phyloP scores from a whole-genome alignment of 1,140 invertebrate genomes.

The Cyclina sinensis region DNA sequence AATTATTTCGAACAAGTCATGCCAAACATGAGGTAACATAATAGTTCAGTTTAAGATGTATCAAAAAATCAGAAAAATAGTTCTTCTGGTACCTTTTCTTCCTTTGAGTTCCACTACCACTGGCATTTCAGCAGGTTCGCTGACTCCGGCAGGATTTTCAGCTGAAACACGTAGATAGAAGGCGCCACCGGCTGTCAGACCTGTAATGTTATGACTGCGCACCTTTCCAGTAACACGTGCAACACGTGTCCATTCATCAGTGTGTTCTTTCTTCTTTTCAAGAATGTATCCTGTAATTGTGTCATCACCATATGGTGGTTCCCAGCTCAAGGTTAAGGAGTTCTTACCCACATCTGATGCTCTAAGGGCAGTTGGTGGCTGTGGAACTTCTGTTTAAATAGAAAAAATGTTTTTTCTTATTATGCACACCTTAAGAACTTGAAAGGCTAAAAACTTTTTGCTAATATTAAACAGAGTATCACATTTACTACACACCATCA shows the following conservation, averaged over 20 bases:
- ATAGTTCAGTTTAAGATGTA: too few species aligned
- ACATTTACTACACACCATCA: too few species aligned
- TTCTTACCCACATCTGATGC: slow-evolving; percentile 96
- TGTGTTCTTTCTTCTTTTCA: slow-evolving; percentile 94
- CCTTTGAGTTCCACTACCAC: slow-evolving; percentile 80
- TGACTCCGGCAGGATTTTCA: slow-evolving; percentile 97
- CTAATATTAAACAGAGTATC: too few species aligned
- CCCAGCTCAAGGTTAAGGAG: slow-evolving; percentile 97
- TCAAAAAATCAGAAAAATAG: not conserved
- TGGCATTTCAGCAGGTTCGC: slow-evolving; percentile 91
- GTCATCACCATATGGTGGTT: slow-evolving; percentile 88
- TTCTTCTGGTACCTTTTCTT: slow-evolving; percentile 81
- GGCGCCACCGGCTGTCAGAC: slow-evolving; percentile 78
- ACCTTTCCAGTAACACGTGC: slow-evolving; percentile 75
- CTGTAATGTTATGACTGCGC: slow-evolving; percentile 77
- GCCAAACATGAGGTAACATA: too few species aligned
- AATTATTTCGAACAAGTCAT: too few species aligned
- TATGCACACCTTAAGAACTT: too few species aligned
- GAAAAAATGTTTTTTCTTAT: not conserved
- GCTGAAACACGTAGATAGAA: slow-evolving; percentile 95
- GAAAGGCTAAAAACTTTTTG: too few species aligned
- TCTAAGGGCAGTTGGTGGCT: slow-evolving; percentile 93
- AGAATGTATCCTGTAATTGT: slow-evolving; percentile 84
- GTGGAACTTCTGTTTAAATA: slow-evolving; percentile 70
- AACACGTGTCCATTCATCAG: slow-evolving; percentile 96